phyloP scores from a whole-genome alignment of 2,888 invertebrate species.

The Charanyca ferruginea region DNA sequence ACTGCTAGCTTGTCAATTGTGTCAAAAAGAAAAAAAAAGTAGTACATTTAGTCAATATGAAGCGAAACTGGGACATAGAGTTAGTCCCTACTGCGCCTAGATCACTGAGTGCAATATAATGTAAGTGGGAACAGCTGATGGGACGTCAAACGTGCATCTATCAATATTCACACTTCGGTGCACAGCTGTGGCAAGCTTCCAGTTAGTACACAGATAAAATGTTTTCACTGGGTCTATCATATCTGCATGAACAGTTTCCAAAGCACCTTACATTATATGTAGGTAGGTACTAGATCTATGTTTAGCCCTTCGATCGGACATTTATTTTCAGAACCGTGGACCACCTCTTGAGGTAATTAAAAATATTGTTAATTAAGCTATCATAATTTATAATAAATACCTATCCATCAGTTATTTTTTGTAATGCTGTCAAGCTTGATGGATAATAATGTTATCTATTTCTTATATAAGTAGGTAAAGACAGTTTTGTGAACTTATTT shows the following conservation, averaged over 20 bases:
- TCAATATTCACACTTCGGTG: conserved; percentile 62
- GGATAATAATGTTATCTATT: background rate
- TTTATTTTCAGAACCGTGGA: background rate
- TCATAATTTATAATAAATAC: background rate
- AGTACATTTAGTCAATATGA: conserved; percentile 19
- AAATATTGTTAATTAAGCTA: too few relatives aligned
- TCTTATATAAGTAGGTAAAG: too few relatives aligned
- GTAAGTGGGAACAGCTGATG: conserved; percentile 52
- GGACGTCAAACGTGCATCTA: conserved; percentile 60
- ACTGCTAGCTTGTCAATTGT: conserved; percentile 13
- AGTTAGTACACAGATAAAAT: conserved; percentile 49
- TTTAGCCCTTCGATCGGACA: too few relatives aligned
- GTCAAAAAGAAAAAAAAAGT: too few relatives aligned
- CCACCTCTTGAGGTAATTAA: background rate
- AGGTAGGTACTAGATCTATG: background rate
- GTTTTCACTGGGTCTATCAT: conserved; percentile 23
- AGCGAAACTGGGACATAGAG: conserved; percentile 23
- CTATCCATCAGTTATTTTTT: background rate
- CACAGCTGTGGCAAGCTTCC: conserved; percentile 46
- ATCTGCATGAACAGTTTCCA: conserved; percentile 5
- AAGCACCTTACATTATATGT: conserved; percentile 6
- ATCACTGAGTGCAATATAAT: conserved; percentile 51
- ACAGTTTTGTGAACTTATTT: background rate
- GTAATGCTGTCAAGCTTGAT: background rate
- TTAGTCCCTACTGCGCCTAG: conserved; percentile 6